phyloP scores from a whole-genome alignment of 2,888 invertebrate genomes.

The Cryptus viduatorius region DNA sequence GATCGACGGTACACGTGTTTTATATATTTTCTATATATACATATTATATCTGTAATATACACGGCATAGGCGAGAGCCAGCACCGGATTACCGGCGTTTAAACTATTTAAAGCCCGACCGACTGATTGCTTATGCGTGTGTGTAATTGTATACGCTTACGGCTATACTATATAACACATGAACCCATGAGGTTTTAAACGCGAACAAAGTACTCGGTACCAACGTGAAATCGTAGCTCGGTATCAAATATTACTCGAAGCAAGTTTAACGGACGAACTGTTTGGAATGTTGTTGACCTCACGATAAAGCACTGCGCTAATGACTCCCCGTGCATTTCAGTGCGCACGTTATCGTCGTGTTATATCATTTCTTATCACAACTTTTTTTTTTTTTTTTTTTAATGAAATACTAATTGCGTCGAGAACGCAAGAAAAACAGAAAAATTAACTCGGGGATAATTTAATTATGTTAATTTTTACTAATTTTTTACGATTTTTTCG shows the following conservation, averaged over 20 bases:
- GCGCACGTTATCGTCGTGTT: neutral
- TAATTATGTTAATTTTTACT: too few species aligned
- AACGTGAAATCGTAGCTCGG: neutral
- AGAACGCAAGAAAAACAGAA: too few species aligned
- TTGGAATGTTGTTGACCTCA: neutral
- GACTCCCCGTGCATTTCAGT: neutral
- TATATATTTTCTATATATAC: neutral
- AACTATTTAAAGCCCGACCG: constrained; percentile 69
- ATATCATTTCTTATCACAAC: neutral
- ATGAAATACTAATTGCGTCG: too few species aligned
- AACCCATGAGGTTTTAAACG: constrained; percentile 1
- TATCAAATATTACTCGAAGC: neutral
- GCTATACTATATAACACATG: constrained; percentile 17
- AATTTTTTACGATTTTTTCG: too few species aligned
- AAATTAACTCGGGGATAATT: too few species aligned
- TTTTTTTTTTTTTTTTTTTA: too few species aligned
- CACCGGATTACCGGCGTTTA: constrained; percentile 72
- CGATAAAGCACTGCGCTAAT: neutral
- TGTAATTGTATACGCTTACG: constrained; percentile 46
- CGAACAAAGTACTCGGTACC: constrained; percentile 5
- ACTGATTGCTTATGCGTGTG: constrained; percentile 66
- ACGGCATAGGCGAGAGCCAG: constrained; percentile 56
- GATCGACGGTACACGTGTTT: neutral
- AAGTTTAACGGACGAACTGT: neutral
- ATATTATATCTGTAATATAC: neutral